phyloP scores from a whole-genome alignment of 2,888 invertebrate genomes.

The Netelia inedita region DNA sequence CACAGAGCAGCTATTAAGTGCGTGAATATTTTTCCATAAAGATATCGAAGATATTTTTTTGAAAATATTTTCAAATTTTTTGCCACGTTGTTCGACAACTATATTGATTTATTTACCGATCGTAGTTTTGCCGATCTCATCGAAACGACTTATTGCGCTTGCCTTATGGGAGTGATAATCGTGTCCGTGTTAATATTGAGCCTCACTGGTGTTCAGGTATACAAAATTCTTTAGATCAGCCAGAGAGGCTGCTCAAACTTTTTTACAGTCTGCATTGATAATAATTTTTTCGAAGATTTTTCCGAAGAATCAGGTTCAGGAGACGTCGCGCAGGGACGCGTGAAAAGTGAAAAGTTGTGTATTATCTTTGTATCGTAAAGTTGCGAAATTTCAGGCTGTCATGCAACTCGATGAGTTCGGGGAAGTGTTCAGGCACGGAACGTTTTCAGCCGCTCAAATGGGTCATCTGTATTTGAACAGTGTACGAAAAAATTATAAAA shows the following conservation, averaged over 20 bases:
- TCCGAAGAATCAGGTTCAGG: no score
- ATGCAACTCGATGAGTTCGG: conserved; percentile 21
- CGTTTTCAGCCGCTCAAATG: conserved; percentile 52
- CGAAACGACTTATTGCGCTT: not conserved
- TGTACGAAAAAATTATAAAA: not conserved
- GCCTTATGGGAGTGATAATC: not conserved
- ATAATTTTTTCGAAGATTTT: no score
- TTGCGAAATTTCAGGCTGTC: conserved; percentile 25
- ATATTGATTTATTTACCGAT: not conserved
- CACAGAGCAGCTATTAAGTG: conserved; percentile 35
- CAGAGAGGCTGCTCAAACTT: no score
- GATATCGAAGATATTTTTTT: not conserved
- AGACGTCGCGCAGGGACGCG: no score
- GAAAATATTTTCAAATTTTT: not conserved
- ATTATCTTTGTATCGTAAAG: no score
- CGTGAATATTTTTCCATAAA: conserved; percentile 9
- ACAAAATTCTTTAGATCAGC: no score
- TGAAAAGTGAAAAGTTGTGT: no score
- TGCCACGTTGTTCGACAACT: not conserved
- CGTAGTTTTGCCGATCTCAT: not conserved
- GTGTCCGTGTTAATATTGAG: conserved; percentile 7
- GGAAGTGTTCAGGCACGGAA: conserved; percentile 54
- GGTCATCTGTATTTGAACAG: conserved; percentile 61
- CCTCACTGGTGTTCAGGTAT: conserved; percentile 8
- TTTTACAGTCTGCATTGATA: no score